Percentiles rank a stretch among this genome's conserved stretches.
Conservation (phyloP, 2,113 vertebrate species). For the Scomber japonicus region DNA sequence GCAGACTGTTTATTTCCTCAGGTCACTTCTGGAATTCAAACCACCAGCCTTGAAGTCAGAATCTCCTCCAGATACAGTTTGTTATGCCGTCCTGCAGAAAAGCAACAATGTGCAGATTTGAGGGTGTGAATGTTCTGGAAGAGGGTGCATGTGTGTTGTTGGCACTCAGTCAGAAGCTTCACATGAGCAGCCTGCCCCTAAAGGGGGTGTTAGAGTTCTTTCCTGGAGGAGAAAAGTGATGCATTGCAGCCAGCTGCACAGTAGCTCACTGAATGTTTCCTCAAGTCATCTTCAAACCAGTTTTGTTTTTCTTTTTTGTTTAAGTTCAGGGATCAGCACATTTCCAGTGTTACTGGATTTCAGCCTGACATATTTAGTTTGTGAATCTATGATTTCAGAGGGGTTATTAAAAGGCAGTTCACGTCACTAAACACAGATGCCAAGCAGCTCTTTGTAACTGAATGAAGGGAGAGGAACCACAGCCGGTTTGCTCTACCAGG, state of each 20-base stretch:
- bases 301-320: neutral
- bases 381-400: constrained; percentile 22
- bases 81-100: neutral
- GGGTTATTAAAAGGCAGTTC: constrained; percentile 23
- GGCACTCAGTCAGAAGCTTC: neutral
- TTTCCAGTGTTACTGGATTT: constrained; percentile 4
- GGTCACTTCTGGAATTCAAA: neutral
- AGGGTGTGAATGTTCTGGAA: neutral
- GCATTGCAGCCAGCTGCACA: neutral
- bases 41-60: too few species aligned
- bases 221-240: constrained; percentile 5
- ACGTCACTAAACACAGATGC: constrained; percentile 33
- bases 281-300: constrained; percentile 10
- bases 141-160: constrained; percentile 1
- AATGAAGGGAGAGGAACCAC: constrained; percentile 30
- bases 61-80: neutral
- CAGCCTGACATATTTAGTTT: constrained; percentile 26
- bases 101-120: neutral
- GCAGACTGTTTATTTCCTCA: neutral
- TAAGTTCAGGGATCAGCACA: neutral
- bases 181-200: neutral
- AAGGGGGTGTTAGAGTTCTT: constrained; percentile 22
- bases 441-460: constrained; percentile 29
- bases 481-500: constrained; percentile 40
- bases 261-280: neutral